These are phyloP conservation scores for Anser cygnoides DNA, from an alignment of 2,113 vertebrate species.

Conservation along the genomic window DNA sequence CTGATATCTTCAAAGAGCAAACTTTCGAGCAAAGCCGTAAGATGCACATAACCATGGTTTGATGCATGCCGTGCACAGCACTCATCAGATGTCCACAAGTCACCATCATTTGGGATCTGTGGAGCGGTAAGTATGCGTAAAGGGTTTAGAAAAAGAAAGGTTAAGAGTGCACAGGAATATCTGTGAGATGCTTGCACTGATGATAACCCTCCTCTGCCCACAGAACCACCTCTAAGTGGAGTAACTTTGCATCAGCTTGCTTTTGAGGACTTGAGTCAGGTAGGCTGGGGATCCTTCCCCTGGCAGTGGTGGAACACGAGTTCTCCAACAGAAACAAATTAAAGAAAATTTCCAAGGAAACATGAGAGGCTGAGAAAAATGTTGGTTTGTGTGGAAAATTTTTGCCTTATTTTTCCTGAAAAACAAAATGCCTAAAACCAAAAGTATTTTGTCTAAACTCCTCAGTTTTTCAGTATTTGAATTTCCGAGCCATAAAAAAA, in stretches of 20 bases:
- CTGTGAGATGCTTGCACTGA: not conserved
- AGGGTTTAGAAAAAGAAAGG: not conserved
- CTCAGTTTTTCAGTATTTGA: not conserved
- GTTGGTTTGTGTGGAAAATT: conserved; percentile 24
- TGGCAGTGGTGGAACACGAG: not conserved
- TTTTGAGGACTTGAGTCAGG: conserved; percentile 14
- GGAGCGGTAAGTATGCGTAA: not conserved
- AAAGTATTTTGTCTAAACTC: not conserved
- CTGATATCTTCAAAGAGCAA: not conserved
- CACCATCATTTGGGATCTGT: not conserved
- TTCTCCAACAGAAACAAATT: conserved; percentile 53
- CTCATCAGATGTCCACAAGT: no score
- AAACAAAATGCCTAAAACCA: conserved; percentile 28
- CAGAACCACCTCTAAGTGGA: not conserved
- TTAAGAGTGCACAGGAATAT: not conserved
- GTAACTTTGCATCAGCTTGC: not conserved
- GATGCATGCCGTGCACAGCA: not conserved
- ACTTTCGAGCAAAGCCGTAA: not conserved
- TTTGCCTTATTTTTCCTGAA: conserved; percentile 39
- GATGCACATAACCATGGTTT: not conserved
- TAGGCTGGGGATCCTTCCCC: not conserved
- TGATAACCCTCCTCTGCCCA: not conserved
- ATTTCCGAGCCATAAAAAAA: not conserved
- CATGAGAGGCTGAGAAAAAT: conserved; percentile 39
- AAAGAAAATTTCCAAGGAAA: conserved; percentile 53